Conservation (phyloP, 2,888 invertebrate species). For the Ferrisia virgata region DNA sequence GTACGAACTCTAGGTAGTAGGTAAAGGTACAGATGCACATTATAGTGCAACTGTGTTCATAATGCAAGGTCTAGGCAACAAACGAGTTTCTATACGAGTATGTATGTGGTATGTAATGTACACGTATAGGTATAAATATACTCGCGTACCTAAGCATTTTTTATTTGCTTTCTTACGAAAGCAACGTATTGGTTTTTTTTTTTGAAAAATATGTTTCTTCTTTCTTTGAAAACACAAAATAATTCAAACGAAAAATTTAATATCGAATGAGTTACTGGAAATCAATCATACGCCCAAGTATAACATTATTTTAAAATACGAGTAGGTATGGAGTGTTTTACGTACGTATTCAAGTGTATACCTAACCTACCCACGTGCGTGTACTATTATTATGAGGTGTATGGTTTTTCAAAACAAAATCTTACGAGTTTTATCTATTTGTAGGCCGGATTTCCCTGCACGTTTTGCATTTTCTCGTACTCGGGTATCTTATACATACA, state of each 20-base stretch:
- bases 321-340: too few species aligned
- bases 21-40: neutral
- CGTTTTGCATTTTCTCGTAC: too few species aligned
- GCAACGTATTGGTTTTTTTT: neutral
- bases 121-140: too few species aligned
- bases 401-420: neutral
- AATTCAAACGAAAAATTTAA: neutral
- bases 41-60: neutral
- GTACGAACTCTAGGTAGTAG: neutral
- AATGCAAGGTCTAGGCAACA: slow-evolving; percentile 15
- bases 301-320: neutral
- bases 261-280: neutral
- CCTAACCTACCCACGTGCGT: too few species aligned
- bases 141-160: neutral
- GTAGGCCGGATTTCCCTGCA: neutral
- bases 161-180: neutral
- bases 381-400: neutral
- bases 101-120: too few species aligned
- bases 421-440: neutral
- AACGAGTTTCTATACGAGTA: neutral
- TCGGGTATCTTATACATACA: too few species aligned
- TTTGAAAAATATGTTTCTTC: neutral
- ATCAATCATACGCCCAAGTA: neutral
- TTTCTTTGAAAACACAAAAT: neutral
- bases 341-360: too few species aligned